Percentiles rank a stretch among this genome's conserved stretches.
Conservation (phyloP, 2,113 vertebrate species). For the Chrysochloris asiatica region DNA sequence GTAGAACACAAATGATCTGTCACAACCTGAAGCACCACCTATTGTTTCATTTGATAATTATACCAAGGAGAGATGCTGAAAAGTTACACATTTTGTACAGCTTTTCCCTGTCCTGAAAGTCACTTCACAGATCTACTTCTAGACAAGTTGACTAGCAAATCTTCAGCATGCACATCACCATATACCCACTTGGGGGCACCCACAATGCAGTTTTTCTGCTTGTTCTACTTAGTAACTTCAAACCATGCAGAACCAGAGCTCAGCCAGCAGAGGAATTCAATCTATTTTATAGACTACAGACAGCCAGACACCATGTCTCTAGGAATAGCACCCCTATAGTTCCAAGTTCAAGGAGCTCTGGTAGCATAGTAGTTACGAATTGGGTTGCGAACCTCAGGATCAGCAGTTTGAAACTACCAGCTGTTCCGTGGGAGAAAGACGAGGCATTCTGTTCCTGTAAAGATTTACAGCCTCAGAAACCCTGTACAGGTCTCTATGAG, state of each 20-base stretch:
- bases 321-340: background rate
- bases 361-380: too few species aligned
- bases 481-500: too few species aligned
- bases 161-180: conserved; percentile 66
- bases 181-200: conserved; percentile 79
- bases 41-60: background rate
- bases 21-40: background rate
- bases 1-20: conserved; percentile 37
- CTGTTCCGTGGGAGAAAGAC: too few species aligned
- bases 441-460: too few species aligned
- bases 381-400: too few species aligned
- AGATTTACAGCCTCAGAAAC: too few species aligned
- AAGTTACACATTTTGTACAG: background rate
- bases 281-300: background rate
- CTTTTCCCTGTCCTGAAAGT: conserved; percentile 41
- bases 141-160: conserved; percentile 28
- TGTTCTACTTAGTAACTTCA: conserved; percentile 30
- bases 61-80: background rate
- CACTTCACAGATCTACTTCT: background rate
- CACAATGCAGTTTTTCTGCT: conserved; percentile 68
- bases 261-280: conserved; percentile 30
- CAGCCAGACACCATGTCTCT: conserved; percentile 24
- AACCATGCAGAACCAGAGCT: background rate
- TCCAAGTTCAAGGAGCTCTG: background rate
- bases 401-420: too few species aligned